Evolutionary conservation across 2,113 vertebrate genomes (phyloP).

Genomic region (Rhinogobius similis): DNA sequence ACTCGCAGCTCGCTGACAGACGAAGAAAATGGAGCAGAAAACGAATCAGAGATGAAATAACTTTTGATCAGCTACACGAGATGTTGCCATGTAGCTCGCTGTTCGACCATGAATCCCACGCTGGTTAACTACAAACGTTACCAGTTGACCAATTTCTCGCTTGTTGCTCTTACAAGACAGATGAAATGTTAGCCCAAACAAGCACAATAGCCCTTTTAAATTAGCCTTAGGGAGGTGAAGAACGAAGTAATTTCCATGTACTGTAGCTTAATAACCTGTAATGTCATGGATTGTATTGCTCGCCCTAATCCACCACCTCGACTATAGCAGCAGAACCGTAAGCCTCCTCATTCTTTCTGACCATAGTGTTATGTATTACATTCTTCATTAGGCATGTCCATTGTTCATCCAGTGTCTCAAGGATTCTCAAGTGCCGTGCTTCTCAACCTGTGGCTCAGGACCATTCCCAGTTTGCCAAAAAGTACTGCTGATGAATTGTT

Average conservation of each 20-base stretch:
- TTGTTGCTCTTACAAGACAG: slow-evolving; percentile 34
- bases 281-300: not conserved
- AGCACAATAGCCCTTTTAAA: not conserved
- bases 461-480: too few species aligned
- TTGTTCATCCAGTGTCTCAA: too few species aligned
- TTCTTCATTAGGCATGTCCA: not conserved
- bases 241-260: too few species aligned
- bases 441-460: too few species aligned
- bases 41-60: slow-evolving; percentile 39
- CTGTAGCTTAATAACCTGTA: not conserved
- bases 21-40: slow-evolving; percentile 35
- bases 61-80: slow-evolving; percentile 59
- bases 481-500: too few species aligned
- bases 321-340: not conserved
- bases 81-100: slow-evolving; percentile 22
- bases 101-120: slow-evolving; percentile 25
- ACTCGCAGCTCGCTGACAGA: slow-evolving; percentile 39
- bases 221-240: not conserved
- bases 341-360: too few species aligned
- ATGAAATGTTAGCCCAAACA: slow-evolving; percentile 1
- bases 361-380: not conserved
- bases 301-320: not conserved
- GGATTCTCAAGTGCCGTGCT: too few species aligned
- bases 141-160: slow-evolving; percentile 62
- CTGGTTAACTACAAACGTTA: slow-evolving; percentile 53